Evolutionary conservation across 2,797 vertebrate species (phyloP), one percentile per base, ranked within the genome.

Genomic region (Clarias fuscus): DNA sequence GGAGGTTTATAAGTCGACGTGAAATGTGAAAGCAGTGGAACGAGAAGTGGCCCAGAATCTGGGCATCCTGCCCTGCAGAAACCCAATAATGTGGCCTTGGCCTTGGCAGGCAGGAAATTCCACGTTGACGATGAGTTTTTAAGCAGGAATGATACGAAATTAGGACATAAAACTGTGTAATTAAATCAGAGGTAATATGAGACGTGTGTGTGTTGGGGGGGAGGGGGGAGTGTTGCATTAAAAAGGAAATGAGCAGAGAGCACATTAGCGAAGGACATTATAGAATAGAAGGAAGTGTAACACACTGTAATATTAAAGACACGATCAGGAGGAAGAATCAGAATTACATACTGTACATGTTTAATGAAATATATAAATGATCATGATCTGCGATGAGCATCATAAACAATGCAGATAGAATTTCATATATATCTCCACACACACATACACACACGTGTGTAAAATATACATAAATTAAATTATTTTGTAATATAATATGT

Each of bases 41-140:
- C 27, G 22, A 71, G 7, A 71, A 68, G 43, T 85, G 73, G 61
- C 61, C 62, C 43, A 59, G 58, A 64, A 80, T 72, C 76, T 43
- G 65, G 62, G 56, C 84, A 68, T 71, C 20, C 27, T 70, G 84
- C 61, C 65, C 67, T 71, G 76, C 8, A 61, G 18, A 84, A 85
- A 80, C 24, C 84, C 75, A 79, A 68, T 61, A 72, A 85, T 53
- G 33, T 72, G 56, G 33, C 77, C 84, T 56, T 72, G 56, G 33
- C 77, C 84, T 56, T 40, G 70, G 37, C 5, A 48, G 13, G 83
- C 71, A 76, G 71, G 59, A 84, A 84, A 48, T 37, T 62, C 70
- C 24, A 75, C 30, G 20, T 17, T 58, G 65, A 40, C 13, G 1
- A 70, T 53, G 24, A 56, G 5, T 8, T 82, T 56, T 56, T 22